Percentiles rank a stretch among this genome's conserved stretches.
Conservation (phyloP, 2,113 vertebrate species). For the Percina caprodes region DNA sequence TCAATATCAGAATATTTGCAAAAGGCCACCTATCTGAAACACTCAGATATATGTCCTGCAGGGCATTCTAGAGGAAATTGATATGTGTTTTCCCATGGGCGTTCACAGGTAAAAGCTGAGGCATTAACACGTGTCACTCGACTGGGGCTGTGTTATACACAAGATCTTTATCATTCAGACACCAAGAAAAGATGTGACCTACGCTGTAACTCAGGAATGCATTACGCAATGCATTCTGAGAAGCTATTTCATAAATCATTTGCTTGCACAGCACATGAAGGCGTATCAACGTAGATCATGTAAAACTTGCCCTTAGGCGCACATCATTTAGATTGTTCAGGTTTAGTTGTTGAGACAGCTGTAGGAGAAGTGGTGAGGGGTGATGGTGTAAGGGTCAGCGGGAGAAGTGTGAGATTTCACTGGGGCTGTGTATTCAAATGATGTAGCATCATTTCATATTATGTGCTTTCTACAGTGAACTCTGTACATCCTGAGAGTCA, state of each 20-base stretch:
- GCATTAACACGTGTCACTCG: slow-evolving; percentile 29
- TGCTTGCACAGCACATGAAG: background rate
- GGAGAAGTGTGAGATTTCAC: background rate
- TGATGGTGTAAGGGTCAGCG: background rate
- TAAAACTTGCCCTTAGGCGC: background rate
- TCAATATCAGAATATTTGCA: slow-evolving; percentile 56
- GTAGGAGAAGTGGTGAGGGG: background rate
- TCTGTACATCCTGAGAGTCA: background rate
- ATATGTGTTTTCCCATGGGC: slow-evolving; percentile 5
- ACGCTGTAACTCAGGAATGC: background rate
- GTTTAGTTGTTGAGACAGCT: background rate
- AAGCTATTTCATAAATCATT: background rate
- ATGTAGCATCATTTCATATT: background rate
- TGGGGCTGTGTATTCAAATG: background rate
- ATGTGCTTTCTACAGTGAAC: background rate
- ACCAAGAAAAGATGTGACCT: slow-evolving; percentile 6
- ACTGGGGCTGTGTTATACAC: slow-evolving; percentile 6
- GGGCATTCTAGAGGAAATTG: slow-evolving; percentile 13
- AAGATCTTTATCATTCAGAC: slow-evolving; percentile 34
- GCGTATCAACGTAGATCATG: background rate
- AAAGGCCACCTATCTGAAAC: slow-evolving; percentile 41
- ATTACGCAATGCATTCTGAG: background rate
- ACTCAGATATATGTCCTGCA: slow-evolving; percentile 31
- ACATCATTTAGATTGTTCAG: background rate
- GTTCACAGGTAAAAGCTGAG: slow-evolving; percentile 40